phyloP scores from a whole-genome alignment of 2,113 vertebrate genomes.

The Halcyon senegalensis region DNA sequence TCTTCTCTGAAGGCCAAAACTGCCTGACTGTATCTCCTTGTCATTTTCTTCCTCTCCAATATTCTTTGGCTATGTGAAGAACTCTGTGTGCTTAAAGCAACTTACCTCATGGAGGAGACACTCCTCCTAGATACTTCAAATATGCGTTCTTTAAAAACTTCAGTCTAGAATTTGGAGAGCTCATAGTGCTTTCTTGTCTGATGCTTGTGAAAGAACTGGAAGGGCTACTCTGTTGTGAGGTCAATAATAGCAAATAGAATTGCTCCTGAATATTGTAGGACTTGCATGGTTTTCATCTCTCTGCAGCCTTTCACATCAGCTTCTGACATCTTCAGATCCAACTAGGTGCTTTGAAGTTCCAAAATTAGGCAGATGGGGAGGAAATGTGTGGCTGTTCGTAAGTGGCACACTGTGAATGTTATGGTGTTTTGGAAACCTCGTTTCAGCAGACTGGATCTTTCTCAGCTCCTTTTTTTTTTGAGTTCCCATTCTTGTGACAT shows the following conservation, averaged over 20 bases:
- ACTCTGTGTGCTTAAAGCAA: background rate
- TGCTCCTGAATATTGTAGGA: background rate
- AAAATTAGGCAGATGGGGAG: background rate
- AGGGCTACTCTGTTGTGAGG: background rate
- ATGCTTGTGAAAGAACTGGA: background rate
- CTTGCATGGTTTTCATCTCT: background rate
- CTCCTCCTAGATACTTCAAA: background rate
- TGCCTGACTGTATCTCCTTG: background rate
- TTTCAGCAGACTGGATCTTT: background rate
- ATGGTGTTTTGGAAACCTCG: background rate
- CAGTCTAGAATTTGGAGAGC: background rate
- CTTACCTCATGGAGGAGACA: background rate
- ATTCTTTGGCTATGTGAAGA: background rate
- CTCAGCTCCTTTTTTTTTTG: background rate
- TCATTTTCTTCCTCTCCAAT: background rate
- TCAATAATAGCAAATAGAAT: background rate
- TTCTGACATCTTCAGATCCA: background rate
- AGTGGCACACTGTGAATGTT: background rate
- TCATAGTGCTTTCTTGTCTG: background rate
- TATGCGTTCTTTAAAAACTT: background rate
- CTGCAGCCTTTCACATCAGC: background rate
- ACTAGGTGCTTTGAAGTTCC: background rate
- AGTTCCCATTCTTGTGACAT: background rate
- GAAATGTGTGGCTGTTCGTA: rapidly evolving
- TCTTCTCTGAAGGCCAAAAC: background rate